These are phyloP conservation scores for Dynastes maya DNA, from an alignment of 2,888 invertebrate species.

Conservation along the genomic window DNA sequence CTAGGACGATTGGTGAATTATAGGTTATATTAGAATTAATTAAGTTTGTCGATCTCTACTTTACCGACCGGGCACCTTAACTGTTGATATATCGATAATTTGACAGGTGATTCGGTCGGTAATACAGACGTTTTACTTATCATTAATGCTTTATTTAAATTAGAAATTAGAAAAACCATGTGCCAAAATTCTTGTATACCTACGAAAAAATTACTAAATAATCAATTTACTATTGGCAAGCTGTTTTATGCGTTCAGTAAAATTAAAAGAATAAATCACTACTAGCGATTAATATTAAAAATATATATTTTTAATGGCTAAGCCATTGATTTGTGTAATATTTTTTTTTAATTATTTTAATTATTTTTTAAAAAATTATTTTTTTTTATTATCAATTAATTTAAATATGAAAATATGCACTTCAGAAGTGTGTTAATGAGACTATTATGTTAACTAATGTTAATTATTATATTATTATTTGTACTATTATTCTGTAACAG, in stretches of 20 bases:
- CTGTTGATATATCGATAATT: neutral
- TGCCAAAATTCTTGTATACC: conserved; percentile 55
- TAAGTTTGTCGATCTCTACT: conserved; percentile 26
- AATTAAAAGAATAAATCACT: conserved; percentile 41
- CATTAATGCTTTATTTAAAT: neutral
- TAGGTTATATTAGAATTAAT: conserved; percentile 7
- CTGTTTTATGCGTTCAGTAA: conserved; percentile 60
- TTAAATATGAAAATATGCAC: conserved; percentile 58
- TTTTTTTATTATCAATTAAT: conserved; percentile 53
- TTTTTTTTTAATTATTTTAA: conserved; percentile 48
- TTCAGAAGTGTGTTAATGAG: conserved; percentile 66
- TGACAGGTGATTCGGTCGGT: conserved; percentile 13
- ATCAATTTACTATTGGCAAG: neutral
- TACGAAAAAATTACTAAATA: neutral
- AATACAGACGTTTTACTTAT: conserved; percentile 24
- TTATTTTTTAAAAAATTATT: neutral
- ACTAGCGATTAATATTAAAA: neutral
- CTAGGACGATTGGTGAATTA: neutral
- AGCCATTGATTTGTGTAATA: conserved; percentile 63
- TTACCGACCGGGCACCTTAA: neutral
- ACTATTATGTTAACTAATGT: conserved; percentile 7
- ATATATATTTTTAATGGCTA: conserved; percentile 62
- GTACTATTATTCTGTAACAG: too few relatives aligned
- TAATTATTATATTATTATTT: conserved; percentile 3
- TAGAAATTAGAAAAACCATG: conserved; percentile 51